Evolutionary conservation across 2,797 vertebrate species (phyloP).

Genomic region (Melanotaenia nigrans): DNA sequence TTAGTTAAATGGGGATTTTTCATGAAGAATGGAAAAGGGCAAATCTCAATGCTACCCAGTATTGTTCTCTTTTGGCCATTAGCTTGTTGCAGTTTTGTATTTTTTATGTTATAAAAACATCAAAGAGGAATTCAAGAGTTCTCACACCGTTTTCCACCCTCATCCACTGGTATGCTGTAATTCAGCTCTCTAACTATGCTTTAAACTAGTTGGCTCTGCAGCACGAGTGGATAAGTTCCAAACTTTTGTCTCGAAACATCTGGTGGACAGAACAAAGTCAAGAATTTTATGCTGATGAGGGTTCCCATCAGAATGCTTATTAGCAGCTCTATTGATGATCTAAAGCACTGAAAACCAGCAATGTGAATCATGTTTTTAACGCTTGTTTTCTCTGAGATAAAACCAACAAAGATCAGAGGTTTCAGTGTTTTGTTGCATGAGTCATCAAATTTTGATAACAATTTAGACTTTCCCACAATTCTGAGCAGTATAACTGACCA

Average conservation of each 20-base stretch:
- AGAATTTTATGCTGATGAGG: neutral
- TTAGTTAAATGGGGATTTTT: neutral
- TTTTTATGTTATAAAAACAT: neutral
- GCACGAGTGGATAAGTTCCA: neutral
- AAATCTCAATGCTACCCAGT: neutral
- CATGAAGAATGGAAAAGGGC: neutral
- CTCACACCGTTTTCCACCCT: no score
- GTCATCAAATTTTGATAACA: no score
- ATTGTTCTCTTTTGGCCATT: neutral
- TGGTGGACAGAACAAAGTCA: neutral
- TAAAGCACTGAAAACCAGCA: no score
- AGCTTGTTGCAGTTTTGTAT: neutral
- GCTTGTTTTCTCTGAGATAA: no score
- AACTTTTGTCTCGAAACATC: no score
- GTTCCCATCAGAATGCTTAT: no score
- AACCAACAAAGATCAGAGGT: no score
- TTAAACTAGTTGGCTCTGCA: neutral
- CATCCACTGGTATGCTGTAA: neutral
- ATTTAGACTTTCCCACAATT: no score
- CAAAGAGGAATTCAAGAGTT: neutral
- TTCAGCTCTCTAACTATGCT: neutral
- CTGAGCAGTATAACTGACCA: neutral
- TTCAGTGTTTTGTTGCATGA: no score
- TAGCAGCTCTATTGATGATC: no score
- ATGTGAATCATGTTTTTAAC: no score